Conservation (phyloP, 2,797 vertebrate genomes). For the Hypotaenidia philippensis region DNA sequence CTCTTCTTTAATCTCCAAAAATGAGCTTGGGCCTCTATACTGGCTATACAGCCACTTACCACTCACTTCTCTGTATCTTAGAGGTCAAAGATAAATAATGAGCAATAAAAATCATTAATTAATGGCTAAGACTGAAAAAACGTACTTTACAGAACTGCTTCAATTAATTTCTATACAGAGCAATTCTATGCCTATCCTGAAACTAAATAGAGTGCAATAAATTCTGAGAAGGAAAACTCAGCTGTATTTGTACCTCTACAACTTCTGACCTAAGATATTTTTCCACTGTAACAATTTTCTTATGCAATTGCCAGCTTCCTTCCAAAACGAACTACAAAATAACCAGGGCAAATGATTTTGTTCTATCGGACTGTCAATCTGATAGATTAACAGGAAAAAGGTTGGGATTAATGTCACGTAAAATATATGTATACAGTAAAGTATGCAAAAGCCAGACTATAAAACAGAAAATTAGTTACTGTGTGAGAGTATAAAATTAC, state of each 20-base stretch:
- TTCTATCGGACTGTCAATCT: conserved; percentile 24
- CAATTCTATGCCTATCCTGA: background rate
- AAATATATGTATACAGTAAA: background rate
- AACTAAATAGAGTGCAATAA: background rate
- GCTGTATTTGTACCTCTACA: background rate
- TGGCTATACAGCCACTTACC: background rate
- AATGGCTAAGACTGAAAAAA: background rate
- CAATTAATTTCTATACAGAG: background rate
- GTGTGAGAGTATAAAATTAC: conserved; percentile 46
- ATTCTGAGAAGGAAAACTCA: background rate
- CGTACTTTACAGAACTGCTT: background rate
- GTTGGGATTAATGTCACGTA: conserved; percentile 29
- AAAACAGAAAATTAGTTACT: conserved; percentile 50
- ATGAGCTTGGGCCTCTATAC: background rate
- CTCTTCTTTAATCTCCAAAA: background rate
- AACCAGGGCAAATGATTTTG: conserved; percentile 25
- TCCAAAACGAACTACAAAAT: background rate
- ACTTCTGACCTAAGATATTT: conserved; percentile 13
- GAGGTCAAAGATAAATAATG: background rate
- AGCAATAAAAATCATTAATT: background rate
- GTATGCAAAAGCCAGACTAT: conserved; percentile 2
- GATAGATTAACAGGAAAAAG: conserved; percentile 25
- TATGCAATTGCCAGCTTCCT: background rate
- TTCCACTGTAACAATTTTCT: background rate
- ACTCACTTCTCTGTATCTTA: background rate